phyloP scores from a whole-genome alignment of 2,113 vertebrate genomes.

The Dasypus novemcinctus region DNA sequence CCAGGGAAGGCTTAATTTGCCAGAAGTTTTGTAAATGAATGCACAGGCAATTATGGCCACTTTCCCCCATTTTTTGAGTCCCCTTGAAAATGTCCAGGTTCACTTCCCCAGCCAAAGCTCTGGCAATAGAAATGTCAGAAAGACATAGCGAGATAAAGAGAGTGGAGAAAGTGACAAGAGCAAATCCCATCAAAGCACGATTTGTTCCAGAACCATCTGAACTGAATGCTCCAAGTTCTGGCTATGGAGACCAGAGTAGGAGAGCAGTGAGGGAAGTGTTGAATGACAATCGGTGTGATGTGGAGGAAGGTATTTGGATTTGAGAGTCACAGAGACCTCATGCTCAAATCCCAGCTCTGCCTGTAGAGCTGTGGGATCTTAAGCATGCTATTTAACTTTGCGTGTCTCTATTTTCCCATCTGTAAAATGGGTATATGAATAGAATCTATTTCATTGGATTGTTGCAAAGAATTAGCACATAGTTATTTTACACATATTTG shows the following conservation, averaged over 20 bases:
- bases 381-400: not conserved
- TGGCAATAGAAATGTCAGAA: not conserved
- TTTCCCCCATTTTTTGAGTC: not conserved
- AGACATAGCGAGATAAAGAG: not conserved
- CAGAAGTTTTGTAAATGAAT: not conserved
- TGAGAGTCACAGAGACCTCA: not conserved
- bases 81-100: not conserved
- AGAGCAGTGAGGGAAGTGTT: not conserved
- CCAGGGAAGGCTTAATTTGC: not conserved
- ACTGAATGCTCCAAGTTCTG: not conserved
- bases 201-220: not conserved
- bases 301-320: not conserved
- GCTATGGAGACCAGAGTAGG: not conserved
- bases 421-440: not conserved
- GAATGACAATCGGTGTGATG: not conserved
- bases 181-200: not conserved
- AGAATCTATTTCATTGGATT: not conserved
- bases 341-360: not conserved
- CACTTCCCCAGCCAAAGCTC: not conserved
- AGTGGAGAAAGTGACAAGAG: not conserved
- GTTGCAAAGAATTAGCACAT: not conserved
- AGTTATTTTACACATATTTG: not conserved
- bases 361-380: no score
- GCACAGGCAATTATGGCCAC: not conserved
- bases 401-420: not conserved